phyloP scores from a whole-genome alignment of 2,797 vertebrate species.

The Lindbergichthys nudifrons region DNA sequence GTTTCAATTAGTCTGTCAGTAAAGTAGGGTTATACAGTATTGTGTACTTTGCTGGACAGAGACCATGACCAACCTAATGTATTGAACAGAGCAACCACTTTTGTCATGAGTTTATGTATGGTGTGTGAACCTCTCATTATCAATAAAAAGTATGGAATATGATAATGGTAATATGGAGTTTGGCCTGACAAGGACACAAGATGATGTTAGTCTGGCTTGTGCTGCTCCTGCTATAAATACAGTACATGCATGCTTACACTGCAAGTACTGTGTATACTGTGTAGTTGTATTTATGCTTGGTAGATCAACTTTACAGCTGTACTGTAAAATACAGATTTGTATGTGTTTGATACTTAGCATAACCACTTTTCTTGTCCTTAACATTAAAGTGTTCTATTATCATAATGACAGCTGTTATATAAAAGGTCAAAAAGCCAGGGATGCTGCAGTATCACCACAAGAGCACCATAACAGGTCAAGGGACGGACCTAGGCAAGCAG shows the following conservation, averaged over 20 bases:
- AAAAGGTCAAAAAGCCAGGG: neutral
- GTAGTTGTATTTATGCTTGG: neutral
- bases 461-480: neutral
- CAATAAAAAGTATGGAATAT: neutral
- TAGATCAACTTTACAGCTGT: neutral
- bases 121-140: neutral
- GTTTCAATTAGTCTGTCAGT: slow-evolving; percentile 3
- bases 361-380: slow-evolving; percentile 1
- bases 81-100: slow-evolving; percentile 4
- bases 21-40: neutral
- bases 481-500: slow-evolving; percentile 27
- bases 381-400: neutral
- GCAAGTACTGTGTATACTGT: neutral
- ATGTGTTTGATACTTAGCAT: neutral
- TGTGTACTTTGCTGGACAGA: neutral
- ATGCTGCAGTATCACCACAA: slow-evolving; percentile 6
- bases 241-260: slow-evolving; percentile 17
- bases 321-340: neutral
- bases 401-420: slow-evolving; percentile 6
- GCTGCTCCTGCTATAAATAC: neutral
- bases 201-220: slow-evolving; percentile 16
- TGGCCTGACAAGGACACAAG: slow-evolving; percentile 3
- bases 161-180: neutral
- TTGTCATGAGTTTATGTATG: slow-evolving; percentile 10
- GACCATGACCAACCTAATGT: slow-evolving; percentile 5